Evolutionary conservation across 2,797 vertebrate species (phyloP).

Genomic region (Geotria australis): DNA sequence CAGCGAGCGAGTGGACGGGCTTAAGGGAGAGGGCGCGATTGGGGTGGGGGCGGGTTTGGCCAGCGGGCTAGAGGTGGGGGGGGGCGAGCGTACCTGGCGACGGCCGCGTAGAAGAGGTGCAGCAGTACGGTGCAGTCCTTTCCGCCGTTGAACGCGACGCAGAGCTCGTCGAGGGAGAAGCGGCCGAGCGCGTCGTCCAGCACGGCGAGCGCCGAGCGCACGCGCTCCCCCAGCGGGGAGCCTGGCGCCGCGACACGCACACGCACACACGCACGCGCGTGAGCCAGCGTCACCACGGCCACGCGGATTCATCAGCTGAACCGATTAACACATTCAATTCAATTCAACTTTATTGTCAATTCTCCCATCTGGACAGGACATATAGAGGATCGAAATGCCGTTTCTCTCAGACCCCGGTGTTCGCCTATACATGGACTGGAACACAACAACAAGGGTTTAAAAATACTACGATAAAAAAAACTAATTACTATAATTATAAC

Average conservation of each 20-base stretch:
- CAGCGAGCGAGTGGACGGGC: background rate
- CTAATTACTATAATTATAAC: too few relatives aligned
- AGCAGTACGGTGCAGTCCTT: constrained; percentile 84
- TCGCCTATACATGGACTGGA: too few relatives aligned
- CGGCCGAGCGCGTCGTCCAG: constrained; percentile 36
- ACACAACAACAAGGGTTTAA: too few relatives aligned
- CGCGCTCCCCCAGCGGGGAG: constrained; percentile 35
- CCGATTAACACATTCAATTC: too few relatives aligned
- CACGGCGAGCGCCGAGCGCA: constrained; percentile 28
- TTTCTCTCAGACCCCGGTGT: too few relatives aligned
- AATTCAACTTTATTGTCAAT: too few relatives aligned
- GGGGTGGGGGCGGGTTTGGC: background rate
- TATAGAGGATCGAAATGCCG: too few relatives aligned
- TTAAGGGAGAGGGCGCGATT: background rate
- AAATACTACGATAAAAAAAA: too few relatives aligned
- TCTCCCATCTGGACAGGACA: too few relatives aligned
- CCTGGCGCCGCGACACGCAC: constrained; percentile 11
- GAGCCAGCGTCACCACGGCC: background rate
- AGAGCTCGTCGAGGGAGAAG: constrained; percentile 30
- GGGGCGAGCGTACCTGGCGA: constrained; percentile 3
- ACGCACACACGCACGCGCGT: background rate
- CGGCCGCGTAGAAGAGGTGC: constrained; percentile 46
- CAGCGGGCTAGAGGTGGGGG: background rate
- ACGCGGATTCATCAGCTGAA: too few relatives aligned
- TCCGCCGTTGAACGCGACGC: constrained; percentile 74